A percentile compares a stretch with the other conserved stretches of the same genome.
These are phyloP conservation scores for Eufriesea mexicana DNA, from an alignment of 1,140 invertebrate genomes.

Conservation along the genomic window DNA sequence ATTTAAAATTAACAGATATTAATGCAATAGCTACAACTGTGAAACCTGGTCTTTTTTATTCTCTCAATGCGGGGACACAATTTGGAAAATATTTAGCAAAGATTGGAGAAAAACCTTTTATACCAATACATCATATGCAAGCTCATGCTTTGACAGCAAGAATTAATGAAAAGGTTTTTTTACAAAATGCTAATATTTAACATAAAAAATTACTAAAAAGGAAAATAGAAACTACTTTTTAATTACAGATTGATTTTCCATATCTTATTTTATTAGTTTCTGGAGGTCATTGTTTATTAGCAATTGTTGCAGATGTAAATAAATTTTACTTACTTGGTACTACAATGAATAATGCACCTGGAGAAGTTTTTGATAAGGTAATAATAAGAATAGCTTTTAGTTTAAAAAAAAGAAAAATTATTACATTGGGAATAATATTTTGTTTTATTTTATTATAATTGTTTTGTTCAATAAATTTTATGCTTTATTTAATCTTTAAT, in stretches of 20 bases:
- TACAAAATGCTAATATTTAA: not conserved
- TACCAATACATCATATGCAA: conserved; percentile 99
- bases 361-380: conserved; percentile 95
- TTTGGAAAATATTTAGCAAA: conserved; percentile 92
- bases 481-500: not conserved
- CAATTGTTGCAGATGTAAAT: conserved; percentile 88
- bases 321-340: conserved; percentile 91
- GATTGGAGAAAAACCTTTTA: conserved; percentile 90
- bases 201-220: not conserved
- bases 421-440: not conserved
- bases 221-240: not conserved
- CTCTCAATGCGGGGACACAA: conserved; percentile 90
- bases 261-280: conserved; percentile 95
- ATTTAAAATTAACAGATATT: conserved; percentile 87
- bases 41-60: conserved; percentile 92
- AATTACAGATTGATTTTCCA: conserved; percentile 86
- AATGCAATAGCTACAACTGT: conserved; percentile 96
- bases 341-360: conserved; percentile 93
- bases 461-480: not conserved
- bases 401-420: not conserved
- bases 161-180: conserved; percentile 85
- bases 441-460: not conserved
- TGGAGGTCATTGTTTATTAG: conserved; percentile 95
- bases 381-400: not conserved
- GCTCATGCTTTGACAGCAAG: conserved; percentile 96